phyloP scores from a whole-genome alignment of 2,113 vertebrate genomes.

The Malurus melanocephalus region DNA sequence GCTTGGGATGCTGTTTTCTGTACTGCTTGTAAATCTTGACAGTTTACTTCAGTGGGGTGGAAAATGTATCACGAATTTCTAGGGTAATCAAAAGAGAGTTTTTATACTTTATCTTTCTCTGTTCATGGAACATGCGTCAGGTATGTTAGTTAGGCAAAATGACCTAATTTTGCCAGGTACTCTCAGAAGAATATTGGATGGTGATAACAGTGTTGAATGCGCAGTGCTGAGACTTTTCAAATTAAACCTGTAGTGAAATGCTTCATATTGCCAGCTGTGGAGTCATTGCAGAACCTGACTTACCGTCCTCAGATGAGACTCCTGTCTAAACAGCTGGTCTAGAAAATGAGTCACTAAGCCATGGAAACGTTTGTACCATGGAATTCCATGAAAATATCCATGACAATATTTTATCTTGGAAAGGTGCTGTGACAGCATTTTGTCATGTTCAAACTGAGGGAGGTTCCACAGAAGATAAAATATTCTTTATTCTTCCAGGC shows the following conservation, averaged over 20 bases:
- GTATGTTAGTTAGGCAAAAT: background rate
- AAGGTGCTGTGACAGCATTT: background rate
- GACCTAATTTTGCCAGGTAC: background rate
- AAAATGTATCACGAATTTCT: background rate
- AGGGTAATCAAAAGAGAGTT: background rate
- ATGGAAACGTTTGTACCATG: background rate
- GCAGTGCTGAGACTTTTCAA: background rate
- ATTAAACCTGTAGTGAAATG: background rate
- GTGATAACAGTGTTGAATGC: background rate
- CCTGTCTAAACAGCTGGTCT: background rate
- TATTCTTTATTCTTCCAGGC: background rate
- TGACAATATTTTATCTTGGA: background rate
- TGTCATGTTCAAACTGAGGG: background rate
- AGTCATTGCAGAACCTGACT: background rate
- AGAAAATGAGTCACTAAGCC: background rate
- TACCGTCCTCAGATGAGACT: background rate
- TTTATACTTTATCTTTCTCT: background rate
- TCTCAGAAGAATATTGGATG: background rate
- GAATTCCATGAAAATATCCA: background rate
- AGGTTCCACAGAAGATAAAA: background rate
- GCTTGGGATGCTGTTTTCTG: background rate
- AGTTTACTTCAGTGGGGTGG: background rate
- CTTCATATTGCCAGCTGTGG: background rate
- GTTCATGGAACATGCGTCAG: background rate
- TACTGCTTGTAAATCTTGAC: background rate